These are phyloP conservation scores for Scaptomyza polygonia DNA, from an alignment of 2,888 invertebrate species.

Conservation along the genomic window DNA sequence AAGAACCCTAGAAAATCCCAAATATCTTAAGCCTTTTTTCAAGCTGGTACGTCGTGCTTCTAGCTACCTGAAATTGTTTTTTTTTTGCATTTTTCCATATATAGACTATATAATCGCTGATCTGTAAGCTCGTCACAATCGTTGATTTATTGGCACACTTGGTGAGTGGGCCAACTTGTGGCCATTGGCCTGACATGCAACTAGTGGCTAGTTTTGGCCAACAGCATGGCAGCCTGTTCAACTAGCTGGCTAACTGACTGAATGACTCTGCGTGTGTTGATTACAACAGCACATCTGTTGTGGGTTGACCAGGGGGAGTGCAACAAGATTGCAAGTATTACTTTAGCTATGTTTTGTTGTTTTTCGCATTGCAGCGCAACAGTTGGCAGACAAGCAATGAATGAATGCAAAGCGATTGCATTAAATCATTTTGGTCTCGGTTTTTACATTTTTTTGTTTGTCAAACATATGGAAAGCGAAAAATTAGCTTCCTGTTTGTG, in stretches of 20 bases:
- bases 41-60: not conserved
- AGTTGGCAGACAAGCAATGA: conserved; percentile 51
- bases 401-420: conserved; percentile 1
- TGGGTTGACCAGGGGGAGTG: not conserved
- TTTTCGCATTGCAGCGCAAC: conserved; percentile 14
- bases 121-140: conserved; percentile 60
- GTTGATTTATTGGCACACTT: conserved; percentile 75
- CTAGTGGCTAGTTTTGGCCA: conserved; percentile 14
- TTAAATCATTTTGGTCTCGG: conserved; percentile 13
- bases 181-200: conserved; percentile 39
- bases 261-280: conserved; percentile 23
- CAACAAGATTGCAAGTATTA: conserved; percentile 1
- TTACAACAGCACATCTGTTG: conserved; percentile 51
- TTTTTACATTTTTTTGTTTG: conserved; percentile 30
- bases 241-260: conserved; percentile 12
- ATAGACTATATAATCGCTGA: not conserved
- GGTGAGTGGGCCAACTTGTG: conserved; percentile 64
- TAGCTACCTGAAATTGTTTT: conserved; percentile 5
- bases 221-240: not conserved
- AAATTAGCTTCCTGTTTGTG: conserved; percentile 4
- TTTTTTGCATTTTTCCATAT: not conserved
- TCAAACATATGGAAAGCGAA: conserved; percentile 33
- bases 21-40: not conserved
- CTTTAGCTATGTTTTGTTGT: not conserved
- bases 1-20: not conserved